Base-by-base conservation (phyloP, 2,113 vertebrate species). In the Pteruthius melanotis region DNA sequence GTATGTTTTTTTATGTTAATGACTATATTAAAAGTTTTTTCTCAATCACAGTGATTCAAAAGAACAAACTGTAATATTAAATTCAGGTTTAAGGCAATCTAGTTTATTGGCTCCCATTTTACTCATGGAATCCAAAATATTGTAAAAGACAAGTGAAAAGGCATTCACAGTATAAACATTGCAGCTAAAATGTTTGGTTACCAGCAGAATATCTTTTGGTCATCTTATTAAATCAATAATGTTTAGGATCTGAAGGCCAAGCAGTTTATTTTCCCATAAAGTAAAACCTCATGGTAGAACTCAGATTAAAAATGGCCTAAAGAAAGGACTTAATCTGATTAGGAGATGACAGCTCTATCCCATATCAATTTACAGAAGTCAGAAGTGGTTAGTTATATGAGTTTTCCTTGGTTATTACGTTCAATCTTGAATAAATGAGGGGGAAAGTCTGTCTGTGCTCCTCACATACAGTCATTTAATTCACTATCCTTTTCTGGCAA, bases 301-400 rank as follows among this genome's bases (percentile, higher is more conserved):
- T 60, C 57, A 61, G 93, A 95, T 89, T 96, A 91, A 95, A 96
- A 95, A 95, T 57, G 77, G 40, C 57, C 78, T 82, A 91, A 96
- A 94, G 87, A 89, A 95, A 91, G 53, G 87, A 82, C 69, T 95
- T 96, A 95, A 97, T 96, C 93, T 93, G 91, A 94, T 95, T 92
- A 96, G 83, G 61, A 94, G 74, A 82, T 91, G 91, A 95, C 94
- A 96, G 87, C 49, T 97, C 91, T 89, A 95, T 87, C 89, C 89
- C 93, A 31, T 91, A 94, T 91, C 94, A 89, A 95, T 92, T 95
- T 95, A 84, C 83, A 65, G 87, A 65, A 95, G 91, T 94, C 96
- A 93, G 91, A 93, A 94, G 74, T 68, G 61, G 87, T 96, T 94
- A 96, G 83, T 77, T 79, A 69, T 76, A 82, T 79, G 89, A 94